phyloP scores from a whole-genome alignment of 2,888 invertebrate genomes.

The Limenitis camilla region DNA sequence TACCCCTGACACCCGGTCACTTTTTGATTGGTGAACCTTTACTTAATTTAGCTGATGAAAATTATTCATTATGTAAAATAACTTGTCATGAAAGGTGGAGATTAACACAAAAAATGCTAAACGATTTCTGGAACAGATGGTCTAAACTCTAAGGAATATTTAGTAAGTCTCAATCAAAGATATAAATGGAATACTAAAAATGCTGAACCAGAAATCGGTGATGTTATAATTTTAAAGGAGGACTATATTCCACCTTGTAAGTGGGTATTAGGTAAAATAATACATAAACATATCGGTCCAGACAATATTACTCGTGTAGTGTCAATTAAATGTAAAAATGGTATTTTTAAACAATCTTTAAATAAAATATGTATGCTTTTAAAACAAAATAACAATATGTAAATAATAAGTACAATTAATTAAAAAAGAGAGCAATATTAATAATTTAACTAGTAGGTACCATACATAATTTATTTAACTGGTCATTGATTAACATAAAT shows the following conservation, averaged over 20 bases:
- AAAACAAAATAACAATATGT: not conserved
- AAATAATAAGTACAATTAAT: not conserved
- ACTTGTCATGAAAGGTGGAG: too few relatives aligned
- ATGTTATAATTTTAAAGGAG: not conserved
- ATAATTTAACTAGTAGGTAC: not conserved
- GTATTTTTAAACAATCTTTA: slow-evolving; percentile 1
- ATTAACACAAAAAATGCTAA: too few relatives aligned
- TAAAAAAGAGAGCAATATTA: too few relatives aligned
- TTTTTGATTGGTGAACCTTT: not conserved
- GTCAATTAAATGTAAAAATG: slow-evolving; percentile 9
- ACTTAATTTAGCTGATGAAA: not conserved
- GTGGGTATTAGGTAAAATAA: not conserved
- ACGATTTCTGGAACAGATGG: not conserved
- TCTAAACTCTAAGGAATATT: slow-evolving; percentile 3
- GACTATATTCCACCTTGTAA: not conserved
- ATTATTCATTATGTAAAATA: not conserved
- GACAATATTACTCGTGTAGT: slow-evolving; percentile 9
- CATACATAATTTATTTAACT: not conserved
- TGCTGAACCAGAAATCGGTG: slow-evolving; percentile 10
- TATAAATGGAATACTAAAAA: slow-evolving; percentile 20
- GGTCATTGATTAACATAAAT: too few relatives aligned
- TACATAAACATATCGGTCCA: not conserved
- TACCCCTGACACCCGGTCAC: not conserved
- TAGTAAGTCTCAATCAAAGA: slow-evolving; percentile 4
- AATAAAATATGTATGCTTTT: slow-evolving; percentile 8